phyloP scores from a whole-genome alignment of 1,140 invertebrate genomes.

The Holcopasites calliopsidis region DNA sequence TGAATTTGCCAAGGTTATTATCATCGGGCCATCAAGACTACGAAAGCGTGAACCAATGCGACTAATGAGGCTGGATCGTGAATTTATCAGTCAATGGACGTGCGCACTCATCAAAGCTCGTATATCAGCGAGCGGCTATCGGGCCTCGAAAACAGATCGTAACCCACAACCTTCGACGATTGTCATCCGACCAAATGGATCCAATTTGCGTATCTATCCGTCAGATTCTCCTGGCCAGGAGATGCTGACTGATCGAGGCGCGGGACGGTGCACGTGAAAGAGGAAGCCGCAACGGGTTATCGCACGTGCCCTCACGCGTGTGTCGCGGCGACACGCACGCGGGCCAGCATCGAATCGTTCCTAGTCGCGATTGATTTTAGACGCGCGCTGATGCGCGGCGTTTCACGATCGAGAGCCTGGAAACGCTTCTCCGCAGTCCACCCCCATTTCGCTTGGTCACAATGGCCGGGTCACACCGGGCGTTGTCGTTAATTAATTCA shows the following conservation, averaged over 20 bases:
- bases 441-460: constrained; percentile 41
- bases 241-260: not conserved
- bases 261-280: not conserved
- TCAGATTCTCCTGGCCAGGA: constrained; percentile 18
- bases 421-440: not conserved
- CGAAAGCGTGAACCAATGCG: not conserved
- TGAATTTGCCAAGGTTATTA: not conserved
- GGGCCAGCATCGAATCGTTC: constrained; percentile 25
- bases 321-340: constrained; percentile 16
- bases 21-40: not conserved
- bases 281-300: constrained; percentile 34
- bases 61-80: not conserved
- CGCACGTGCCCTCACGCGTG: constrained; percentile 26
- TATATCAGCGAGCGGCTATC: constrained; percentile 41
- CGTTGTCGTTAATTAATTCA: constrained; percentile 76
- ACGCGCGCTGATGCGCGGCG: constrained; percentile 63
- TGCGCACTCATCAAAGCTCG: constrained; percentile 35
- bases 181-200: constrained; percentile 51
- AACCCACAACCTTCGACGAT: constrained; percentile 48
- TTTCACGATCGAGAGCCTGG: constrained; percentile 14
- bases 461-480: constrained; percentile 59
- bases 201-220: constrained; percentile 59
- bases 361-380: constrained; percentile 70
- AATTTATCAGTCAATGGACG: constrained; percentile 2
- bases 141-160: constrained; percentile 51